Percentiles rank a stretch among this genome's conserved stretches.
Conservation (phyloP, 2,113 vertebrate species). For the Tretioscincus oriximinensis region DNA sequence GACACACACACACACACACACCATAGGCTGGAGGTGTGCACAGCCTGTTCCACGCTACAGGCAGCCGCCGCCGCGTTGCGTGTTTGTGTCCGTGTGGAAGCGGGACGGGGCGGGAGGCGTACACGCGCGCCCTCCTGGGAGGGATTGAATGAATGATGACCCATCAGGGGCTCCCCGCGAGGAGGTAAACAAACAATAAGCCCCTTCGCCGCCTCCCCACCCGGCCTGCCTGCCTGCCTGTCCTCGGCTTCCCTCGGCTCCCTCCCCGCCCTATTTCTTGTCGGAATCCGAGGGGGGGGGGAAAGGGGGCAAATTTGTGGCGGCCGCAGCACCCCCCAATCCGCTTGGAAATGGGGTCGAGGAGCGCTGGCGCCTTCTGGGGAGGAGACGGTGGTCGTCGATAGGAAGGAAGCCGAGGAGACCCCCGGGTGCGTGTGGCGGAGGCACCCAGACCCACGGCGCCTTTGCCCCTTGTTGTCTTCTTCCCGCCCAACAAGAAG, state of each 20-base stretch:
- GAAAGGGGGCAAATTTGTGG: background rate
- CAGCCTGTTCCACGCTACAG: background rate
- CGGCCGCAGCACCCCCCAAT: background rate
- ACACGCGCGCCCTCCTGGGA: background rate
- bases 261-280: background rate
- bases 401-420: background rate
- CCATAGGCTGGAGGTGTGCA: slow-evolving; percentile 9
- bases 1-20: background rate
- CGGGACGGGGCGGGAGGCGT: background rate
- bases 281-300: background rate
- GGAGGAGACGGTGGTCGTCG: background rate
- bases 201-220: rapidly evolving
- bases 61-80: background rate
- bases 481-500: background rate
- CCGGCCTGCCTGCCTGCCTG: background rate
- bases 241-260: slow-evolving; percentile 1
- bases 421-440: no score
- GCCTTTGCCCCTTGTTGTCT: background rate
- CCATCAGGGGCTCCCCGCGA: background rate
- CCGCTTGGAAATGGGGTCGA: slow-evolving; percentile 2
- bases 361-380: background rate
- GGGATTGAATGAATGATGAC: background rate
- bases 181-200: slow-evolving; percentile 40
- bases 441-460: no score
- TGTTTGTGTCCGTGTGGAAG: background rate